These are phyloP conservation scores for Drosophila colorata DNA, from an alignment of 2,888 invertebrate species.

Conservation along the genomic window DNA sequence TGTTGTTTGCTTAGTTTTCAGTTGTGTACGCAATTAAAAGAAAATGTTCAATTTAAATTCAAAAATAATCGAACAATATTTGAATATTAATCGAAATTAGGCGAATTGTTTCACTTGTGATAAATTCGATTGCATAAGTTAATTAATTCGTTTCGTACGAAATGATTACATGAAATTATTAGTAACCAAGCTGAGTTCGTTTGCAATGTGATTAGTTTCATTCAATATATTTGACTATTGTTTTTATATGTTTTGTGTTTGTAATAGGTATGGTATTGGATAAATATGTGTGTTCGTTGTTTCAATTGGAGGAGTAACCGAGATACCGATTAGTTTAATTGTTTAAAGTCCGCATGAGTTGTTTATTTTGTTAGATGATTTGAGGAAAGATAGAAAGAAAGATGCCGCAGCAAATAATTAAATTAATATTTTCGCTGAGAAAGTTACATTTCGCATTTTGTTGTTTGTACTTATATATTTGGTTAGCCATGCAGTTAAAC, in stretches of 20 bases:
- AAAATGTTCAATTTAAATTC: not conserved
- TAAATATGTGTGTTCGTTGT: constrained; percentile 19
- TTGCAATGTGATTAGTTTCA: constrained; percentile 84
- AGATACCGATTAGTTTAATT: constrained; percentile 50
- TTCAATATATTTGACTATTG: constrained; percentile 79
- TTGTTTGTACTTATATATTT: constrained; percentile 54
- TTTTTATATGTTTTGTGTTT: constrained; percentile 6
- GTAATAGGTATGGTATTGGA: constrained; percentile 18
- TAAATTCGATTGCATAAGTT: constrained; percentile 32
- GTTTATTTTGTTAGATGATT: constrained; percentile 52
- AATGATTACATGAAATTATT: constrained; percentile 85
- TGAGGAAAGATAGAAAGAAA: constrained; percentile 68
- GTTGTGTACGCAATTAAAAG: constrained; percentile 5
- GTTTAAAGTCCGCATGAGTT: constrained; percentile 68
- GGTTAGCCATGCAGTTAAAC: constrained; percentile 68
- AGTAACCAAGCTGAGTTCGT: constrained; percentile 84
- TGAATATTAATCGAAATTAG: constrained; percentile 5
- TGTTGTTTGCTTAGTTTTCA: constrained; percentile 3
- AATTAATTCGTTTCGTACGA: constrained; percentile 27
- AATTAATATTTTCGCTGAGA: constrained; percentile 66
- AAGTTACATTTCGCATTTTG: constrained; percentile 50
- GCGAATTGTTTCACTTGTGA: constrained; percentile 7
- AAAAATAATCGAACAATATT: constrained; percentile 4
- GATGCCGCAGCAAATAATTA: constrained; percentile 71
- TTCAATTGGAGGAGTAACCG: constrained; percentile 36